These are phyloP conservation scores for Seriola aureovittata DNA, from an alignment of 2,113 vertebrate genomes.

Conservation along the genomic window DNA sequence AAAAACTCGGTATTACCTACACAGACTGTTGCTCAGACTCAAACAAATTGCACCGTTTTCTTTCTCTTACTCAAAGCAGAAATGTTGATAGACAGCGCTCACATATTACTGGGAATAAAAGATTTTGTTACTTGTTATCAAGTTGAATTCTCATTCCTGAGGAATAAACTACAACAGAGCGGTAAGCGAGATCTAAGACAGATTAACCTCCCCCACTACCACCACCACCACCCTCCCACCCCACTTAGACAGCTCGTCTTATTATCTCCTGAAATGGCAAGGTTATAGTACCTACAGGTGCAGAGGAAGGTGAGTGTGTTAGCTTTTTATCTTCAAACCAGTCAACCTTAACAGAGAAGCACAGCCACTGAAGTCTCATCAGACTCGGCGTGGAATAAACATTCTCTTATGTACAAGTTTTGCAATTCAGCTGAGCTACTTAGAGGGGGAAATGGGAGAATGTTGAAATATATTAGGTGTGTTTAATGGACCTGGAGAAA, in stretches of 20 bases:
- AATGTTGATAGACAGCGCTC: slow-evolving; percentile 69
- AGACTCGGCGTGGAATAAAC: slow-evolving; percentile 70
- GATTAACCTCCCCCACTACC: slow-evolving; percentile 19
- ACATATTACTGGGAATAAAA: slow-evolving; percentile 67
- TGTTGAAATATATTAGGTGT: slow-evolving; percentile 70
- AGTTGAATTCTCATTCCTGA: slow-evolving; percentile 67
- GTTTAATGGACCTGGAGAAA: slow-evolving; percentile 78
- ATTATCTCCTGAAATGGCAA: slow-evolving; percentile 77
- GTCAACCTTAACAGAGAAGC: slow-evolving; percentile 60
- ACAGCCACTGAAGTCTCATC: slow-evolving; percentile 67
- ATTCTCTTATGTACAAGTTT: slow-evolving; percentile 67
- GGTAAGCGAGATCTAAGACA: slow-evolving; percentile 58
- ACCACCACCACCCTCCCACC: slow-evolving; percentile 1
- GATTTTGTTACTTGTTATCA: slow-evolving; percentile 65
- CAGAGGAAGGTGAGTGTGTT: slow-evolving; percentile 72
- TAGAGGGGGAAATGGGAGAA: slow-evolving; percentile 59
- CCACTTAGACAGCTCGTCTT: slow-evolving; percentile 69
- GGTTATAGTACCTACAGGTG: slow-evolving; percentile 79
- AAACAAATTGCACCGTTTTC: slow-evolving; percentile 58
- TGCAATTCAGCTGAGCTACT: slow-evolving; percentile 61
- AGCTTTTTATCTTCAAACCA: slow-evolving; percentile 75
- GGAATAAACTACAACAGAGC: slow-evolving; percentile 66
- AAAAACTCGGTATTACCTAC: slow-evolving; percentile 53
- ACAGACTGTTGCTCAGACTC: slow-evolving; percentile 48
- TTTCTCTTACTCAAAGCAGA: slow-evolving; percentile 35